phyloP scores from a whole-genome alignment of 2,113 vertebrate species.

The Piaya cayana region DNA sequence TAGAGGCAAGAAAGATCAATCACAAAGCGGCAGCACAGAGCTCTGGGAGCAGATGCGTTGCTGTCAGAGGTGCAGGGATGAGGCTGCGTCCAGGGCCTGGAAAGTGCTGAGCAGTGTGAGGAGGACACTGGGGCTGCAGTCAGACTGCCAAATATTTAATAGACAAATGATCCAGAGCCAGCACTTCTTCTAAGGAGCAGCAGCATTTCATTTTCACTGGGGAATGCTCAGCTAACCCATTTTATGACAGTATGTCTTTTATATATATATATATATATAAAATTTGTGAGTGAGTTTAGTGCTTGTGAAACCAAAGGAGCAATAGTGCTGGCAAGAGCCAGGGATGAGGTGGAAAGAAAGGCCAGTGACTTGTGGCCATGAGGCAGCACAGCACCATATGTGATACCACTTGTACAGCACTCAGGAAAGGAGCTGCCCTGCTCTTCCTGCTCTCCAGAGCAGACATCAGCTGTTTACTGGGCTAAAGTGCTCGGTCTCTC shows the following conservation, averaged over 20 bases:
- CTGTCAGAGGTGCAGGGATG: fast-evolving
- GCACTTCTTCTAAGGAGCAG: neutral
- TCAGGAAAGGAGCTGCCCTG: neutral
- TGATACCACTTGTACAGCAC: fast-evolving
- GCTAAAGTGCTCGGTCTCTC: neutral
- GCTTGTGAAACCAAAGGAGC: neutral
- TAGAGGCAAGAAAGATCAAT: neutral
- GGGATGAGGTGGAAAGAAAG: neutral
- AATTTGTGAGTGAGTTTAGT: neutral
- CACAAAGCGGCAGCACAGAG: neutral
- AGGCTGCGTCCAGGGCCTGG: neutral
- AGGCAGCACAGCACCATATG: neutral
- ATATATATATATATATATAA: neutral
- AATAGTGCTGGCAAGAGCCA: neutral
- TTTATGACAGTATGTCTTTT: neutral
- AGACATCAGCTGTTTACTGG: neutral
- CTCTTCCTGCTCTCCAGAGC: neutral
- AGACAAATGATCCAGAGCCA: slow-evolving; percentile 12
- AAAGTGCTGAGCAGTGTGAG: neutral
- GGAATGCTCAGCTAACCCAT: neutral
- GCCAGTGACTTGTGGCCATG: neutral
- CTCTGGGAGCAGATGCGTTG: neutral
- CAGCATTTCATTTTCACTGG: slow-evolving; percentile 3
- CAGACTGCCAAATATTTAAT: neutral
- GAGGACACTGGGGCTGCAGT: neutral